Conservation (phyloP, 2,797 vertebrate species). For the Poecilia velifera region DNA sequence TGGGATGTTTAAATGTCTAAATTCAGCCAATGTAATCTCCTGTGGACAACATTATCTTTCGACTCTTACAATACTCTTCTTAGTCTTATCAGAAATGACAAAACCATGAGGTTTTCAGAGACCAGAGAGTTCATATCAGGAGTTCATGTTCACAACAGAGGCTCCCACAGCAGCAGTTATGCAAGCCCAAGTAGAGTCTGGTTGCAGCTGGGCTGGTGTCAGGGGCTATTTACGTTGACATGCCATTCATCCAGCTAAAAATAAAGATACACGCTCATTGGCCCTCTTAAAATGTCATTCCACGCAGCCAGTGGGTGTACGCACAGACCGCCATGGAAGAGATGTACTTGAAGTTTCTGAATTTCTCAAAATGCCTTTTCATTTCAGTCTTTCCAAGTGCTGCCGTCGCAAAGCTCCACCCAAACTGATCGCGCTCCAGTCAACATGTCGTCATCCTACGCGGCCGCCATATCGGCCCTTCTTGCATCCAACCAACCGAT, state of each 20-base stretch:
- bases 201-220: conserved; percentile 57
- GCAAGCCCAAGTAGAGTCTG: conserved; percentile 42
- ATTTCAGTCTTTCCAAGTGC: conserved; percentile 23
- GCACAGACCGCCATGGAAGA: conserved; percentile 6
- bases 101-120: not conserved
- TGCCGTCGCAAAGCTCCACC: conserved; percentile 19
- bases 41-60: not conserved
- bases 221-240: conserved; percentile 75
- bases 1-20: not conserved
- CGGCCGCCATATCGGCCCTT: conserved; percentile 72
- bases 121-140: not conserved
- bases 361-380: conserved; percentile 4
- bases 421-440: conserved; percentile 8
- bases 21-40: not conserved
- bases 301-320: conserved; percentile 29
- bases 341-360: conserved; percentile 1
- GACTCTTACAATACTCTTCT: not conserved
- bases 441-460: conserved; percentile 75
- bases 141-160: conserved; percentile 40
- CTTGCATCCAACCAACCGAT: conserved; percentile 28
- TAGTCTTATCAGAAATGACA: not conserved
- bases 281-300: conserved; percentile 62
- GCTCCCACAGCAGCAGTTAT: conserved; percentile 12
- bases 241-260: conserved; percentile 73
- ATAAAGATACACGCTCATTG: conserved; percentile 58